Evolutionary conservation across 2,797 vertebrate genomes (phyloP).

Genomic region (Cyclopterus lumpus): DNA sequence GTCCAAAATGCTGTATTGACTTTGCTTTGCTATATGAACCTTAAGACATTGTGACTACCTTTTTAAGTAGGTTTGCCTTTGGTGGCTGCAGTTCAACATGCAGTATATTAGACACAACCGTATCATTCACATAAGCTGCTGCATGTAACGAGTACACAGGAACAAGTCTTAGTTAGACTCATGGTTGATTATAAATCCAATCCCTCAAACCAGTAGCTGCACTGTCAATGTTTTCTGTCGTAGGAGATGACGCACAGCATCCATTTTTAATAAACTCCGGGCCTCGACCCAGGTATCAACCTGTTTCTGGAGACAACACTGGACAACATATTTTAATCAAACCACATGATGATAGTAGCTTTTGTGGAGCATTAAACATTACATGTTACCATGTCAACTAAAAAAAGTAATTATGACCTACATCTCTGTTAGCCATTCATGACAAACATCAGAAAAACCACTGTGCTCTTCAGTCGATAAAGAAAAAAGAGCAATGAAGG

Average conservation of each 20-base stretch:
- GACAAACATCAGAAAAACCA: too few relatives aligned
- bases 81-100: neutral
- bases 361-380: neutral
- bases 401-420: too few relatives aligned
- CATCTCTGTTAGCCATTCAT: too few relatives aligned
- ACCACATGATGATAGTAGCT: too few relatives aligned
- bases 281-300: neutral
- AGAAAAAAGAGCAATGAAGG: too few relatives aligned
- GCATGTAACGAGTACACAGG: neutral
- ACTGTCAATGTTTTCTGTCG: neutral
- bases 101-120: neutral
- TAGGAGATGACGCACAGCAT: neutral
- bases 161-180: neutral
- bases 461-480: too few relatives aligned
- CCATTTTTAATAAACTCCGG: neutral
- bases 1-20: conserved; percentile 15
- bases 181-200: neutral
- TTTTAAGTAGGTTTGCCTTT: neutral
- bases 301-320: neutral
- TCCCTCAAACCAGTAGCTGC: neutral
- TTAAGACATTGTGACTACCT: neutral
- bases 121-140: neutral
- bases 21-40: conserved; percentile 13
- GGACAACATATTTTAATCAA: neutral
- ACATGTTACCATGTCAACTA: too few relatives aligned